Evolutionary conservation across 2,888 invertebrate genomes (phyloP).

Genomic region (Tromatobia lineatoria): DNA sequence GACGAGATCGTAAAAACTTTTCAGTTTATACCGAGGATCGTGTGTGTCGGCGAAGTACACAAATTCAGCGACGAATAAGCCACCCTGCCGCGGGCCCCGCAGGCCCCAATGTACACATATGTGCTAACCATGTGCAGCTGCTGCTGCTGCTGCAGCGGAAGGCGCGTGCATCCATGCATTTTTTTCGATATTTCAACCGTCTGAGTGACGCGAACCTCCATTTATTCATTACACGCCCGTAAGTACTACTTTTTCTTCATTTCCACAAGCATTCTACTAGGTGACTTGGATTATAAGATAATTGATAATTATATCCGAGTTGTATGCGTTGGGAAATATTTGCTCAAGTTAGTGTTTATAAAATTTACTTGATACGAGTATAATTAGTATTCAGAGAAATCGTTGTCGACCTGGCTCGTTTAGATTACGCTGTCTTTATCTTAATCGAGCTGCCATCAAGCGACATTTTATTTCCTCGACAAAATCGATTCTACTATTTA

Average conservation of each 20-base stretch:
- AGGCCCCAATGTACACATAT: background rate
- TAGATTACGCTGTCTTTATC: no score
- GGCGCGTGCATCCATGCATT: constrained; percentile 31
- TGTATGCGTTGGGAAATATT: no score
- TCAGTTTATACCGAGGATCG: constrained; percentile 36
- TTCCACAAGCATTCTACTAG: no score
- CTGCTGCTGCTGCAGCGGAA: constrained; percentile 3
- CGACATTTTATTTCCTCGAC: no score
- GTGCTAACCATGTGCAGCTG: constrained; percentile 45
- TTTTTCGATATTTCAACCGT: background rate
- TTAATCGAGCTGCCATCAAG: no score
- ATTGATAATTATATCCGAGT: background rate
- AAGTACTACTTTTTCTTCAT: background rate
- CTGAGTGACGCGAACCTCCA: background rate
- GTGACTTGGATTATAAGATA: background rate
- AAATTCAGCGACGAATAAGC: constrained; percentile 35
- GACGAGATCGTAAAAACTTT: constrained; percentile 49
- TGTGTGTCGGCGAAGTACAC: constrained; percentile 15
- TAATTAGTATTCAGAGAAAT: no score
- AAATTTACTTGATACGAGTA: background rate
- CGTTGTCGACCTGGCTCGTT: no score
- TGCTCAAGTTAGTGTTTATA: background rate
- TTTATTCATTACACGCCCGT: background rate
- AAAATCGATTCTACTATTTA: no score
- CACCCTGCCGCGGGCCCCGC: constrained; percentile 22